Conservation (phyloP, 2,113 vertebrate species). For the Polypterus bichir region DNA sequence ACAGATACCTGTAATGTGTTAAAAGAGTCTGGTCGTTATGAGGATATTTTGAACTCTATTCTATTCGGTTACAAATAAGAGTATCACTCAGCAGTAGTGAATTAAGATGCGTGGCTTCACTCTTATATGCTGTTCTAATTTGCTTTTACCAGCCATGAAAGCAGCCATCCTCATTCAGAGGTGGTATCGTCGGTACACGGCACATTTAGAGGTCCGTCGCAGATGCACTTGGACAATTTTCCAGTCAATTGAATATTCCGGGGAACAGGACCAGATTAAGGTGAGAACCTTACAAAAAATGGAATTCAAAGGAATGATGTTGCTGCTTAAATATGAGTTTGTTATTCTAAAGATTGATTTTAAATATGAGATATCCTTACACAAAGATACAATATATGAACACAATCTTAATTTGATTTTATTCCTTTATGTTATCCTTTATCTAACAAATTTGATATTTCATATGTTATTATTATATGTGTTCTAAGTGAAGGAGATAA, state of each 20-base stretch:
- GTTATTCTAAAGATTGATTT: too few species aligned
- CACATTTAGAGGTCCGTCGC: conserved; percentile 75
- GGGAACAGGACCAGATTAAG: conserved; percentile 85
- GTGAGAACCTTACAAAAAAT: conserved; percentile 30
- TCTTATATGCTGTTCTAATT: not conserved
- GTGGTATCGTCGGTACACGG: conserved; percentile 74
- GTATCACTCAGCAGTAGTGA: not conserved
- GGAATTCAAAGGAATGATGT: not conserved
- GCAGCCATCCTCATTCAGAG: conserved; percentile 75
- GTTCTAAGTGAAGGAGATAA: too few species aligned
- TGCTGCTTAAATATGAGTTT: too few species aligned
- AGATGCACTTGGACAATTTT: conserved; percentile 88
- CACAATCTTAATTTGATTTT: too few species aligned
- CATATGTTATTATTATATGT: too few species aligned
- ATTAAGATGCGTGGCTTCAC: not conserved
- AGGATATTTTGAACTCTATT: not conserved
- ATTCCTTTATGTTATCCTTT: too few species aligned
- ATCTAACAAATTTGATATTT: too few species aligned
- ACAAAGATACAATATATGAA: too few species aligned
- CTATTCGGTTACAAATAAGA: not conserved
- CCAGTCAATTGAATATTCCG: conserved; percentile 81
- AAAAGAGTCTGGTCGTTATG: not conserved
- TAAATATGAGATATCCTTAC: too few species aligned
- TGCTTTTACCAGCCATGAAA: conserved; percentile 56
- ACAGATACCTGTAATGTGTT: not conserved